phyloP scores from a whole-genome alignment of 2,888 invertebrate species.

The Hirtodrosophila trivittata region DNA sequence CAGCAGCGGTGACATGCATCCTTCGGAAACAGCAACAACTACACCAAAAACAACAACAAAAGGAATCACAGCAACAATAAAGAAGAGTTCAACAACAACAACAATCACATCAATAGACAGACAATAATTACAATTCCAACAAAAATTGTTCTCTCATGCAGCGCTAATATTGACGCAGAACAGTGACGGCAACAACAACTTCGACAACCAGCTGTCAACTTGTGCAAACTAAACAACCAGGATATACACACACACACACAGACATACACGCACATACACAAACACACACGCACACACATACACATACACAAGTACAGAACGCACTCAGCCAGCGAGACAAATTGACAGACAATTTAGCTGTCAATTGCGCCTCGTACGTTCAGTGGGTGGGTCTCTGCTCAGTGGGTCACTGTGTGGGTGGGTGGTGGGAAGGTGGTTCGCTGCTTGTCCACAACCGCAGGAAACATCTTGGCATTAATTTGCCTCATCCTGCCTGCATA shows the following conservation, averaged over 20 bases:
- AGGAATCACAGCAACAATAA: constrained; percentile 5
- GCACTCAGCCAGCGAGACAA: constrained; percentile 70
- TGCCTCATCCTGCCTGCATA: constrained; percentile 29
- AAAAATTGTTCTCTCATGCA: constrained; percentile 43
- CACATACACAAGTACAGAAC: constrained; percentile 37
- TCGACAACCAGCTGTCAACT: constrained; percentile 58
- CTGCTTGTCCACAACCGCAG: constrained; percentile 9
- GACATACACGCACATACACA: constrained; percentile 19
- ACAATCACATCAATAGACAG: constrained; percentile 15
- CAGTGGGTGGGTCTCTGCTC: constrained; percentile 34
- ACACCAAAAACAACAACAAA: constrained; percentile 18
- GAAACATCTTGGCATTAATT: constrained; percentile 36
- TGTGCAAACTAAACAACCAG: constrained; percentile 54
- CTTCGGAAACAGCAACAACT: constrained; percentile 29
- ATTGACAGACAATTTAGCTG: constrained; percentile 79
- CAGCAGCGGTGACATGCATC: constrained; percentile 35
- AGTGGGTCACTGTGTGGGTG: constrained; percentile 4
- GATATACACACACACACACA: constrained; percentile 18
- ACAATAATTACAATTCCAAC: constrained; percentile 49
- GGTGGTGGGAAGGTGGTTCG: constrained; percentile 2
- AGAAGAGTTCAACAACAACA: constrained; percentile 37
- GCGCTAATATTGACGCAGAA: constrained; percentile 50
- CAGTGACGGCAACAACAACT: constrained; percentile 20
- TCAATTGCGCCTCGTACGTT: constrained; percentile 67
- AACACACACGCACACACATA: constrained; percentile 15